These are phyloP conservation scores for Heterodera carotae DNA, from an alignment of 1,140 invertebrate genomes.

Conservation along the genomic window DNA sequence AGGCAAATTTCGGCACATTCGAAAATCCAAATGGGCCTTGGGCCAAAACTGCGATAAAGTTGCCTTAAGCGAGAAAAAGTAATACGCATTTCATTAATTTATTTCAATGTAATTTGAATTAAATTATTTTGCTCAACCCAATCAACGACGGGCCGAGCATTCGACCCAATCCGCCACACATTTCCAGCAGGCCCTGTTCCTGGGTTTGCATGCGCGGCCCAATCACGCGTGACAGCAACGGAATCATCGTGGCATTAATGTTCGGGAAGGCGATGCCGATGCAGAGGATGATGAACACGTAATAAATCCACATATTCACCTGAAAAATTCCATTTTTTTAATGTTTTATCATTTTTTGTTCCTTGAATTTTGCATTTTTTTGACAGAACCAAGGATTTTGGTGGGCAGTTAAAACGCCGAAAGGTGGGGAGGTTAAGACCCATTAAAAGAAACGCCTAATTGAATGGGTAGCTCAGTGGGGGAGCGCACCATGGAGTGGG, in stretches of 20 bases:
- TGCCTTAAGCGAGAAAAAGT: not conserved
- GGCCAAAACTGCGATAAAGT: slow-evolving; percentile 30
- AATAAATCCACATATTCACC: slow-evolving; percentile 46
- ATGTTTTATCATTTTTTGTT: too few species aligned
- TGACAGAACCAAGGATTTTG: too few species aligned
- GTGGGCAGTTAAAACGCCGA: too few species aligned
- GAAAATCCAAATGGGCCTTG: slow-evolving; percentile 34
- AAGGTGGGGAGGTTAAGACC: too few species aligned
- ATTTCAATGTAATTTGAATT: not conserved
- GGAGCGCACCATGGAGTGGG: too few species aligned
- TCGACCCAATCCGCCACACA: slow-evolving; percentile 28
- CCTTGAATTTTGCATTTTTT: too few species aligned
- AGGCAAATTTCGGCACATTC: slow-evolving; percentile 24
- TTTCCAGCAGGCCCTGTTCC: slow-evolving; percentile 44
- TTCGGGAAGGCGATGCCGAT: slow-evolving; percentile 42
- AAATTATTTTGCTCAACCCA: slow-evolving; percentile 14
- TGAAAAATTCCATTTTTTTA: not conserved
- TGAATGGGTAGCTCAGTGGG: too few species aligned
- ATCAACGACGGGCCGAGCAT: slow-evolving; percentile 32
- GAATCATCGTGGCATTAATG: slow-evolving; percentile 46
- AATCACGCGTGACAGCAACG: slow-evolving; percentile 47
- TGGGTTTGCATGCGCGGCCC: slow-evolving; percentile 42
- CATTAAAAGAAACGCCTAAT: too few species aligned
- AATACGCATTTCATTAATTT: slow-evolving; percentile 10
- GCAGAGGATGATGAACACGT: slow-evolving; percentile 33